These are phyloP conservation scores for Microctonus aethiopoides DNA, from an alignment of 2,888 invertebrate species.

Conservation along the genomic window DNA sequence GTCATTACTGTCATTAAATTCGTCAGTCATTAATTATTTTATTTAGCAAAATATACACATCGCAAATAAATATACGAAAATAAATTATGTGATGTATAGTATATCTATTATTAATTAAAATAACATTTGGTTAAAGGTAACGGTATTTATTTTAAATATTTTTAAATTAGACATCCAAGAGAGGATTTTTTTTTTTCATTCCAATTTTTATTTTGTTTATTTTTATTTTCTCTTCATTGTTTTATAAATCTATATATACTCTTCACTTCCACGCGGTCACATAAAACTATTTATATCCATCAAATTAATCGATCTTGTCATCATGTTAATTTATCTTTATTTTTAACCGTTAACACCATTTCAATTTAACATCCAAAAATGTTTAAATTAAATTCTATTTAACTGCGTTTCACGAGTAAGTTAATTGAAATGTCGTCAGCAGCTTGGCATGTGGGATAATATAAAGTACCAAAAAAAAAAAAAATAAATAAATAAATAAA, in stretches of 20 bases:
- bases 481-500: constrained; percentile 1
- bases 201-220: background rate
- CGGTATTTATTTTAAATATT: background rate
- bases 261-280: too few species aligned
- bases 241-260: too few species aligned
- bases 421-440: constrained; percentile 9
- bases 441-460: background rate
- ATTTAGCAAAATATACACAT: background rate
- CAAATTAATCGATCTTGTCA: background rate
- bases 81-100: too few species aligned
- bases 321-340: background rate
- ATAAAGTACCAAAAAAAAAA: background rate
- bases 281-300: background rate
- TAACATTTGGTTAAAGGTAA: background rate
- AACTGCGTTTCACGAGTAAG: constrained; percentile 4
- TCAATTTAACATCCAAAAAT: background rate
- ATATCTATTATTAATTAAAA: background rate
- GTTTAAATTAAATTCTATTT: background rate
- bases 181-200: background rate
- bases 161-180: background rate
- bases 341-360: background rate
- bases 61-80: too few species aligned
- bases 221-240: background rate
- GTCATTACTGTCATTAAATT: constrained; percentile 23
- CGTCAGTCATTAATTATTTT: background rate